Conservation (phyloP, 2,797 vertebrate species). For the Oreonectes daqikongensis region DNA sequence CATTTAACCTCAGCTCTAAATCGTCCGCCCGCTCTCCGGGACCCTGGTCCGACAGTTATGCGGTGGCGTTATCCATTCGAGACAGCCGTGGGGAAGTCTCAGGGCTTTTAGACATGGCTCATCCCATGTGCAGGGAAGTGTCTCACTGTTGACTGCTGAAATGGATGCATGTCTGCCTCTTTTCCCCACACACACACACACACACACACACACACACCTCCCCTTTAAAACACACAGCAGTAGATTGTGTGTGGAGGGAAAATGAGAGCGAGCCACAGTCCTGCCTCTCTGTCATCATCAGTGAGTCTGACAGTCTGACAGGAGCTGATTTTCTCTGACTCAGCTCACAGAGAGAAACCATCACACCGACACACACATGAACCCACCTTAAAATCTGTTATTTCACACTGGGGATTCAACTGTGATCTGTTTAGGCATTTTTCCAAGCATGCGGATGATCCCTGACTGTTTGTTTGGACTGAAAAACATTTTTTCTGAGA, state of each 20-base stretch:
- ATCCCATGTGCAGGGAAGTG: constrained; percentile 65
- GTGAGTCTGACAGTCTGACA: constrained; percentile 69
- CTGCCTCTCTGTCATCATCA: constrained; percentile 69
- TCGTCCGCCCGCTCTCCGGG: constrained; percentile 62
- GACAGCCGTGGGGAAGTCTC: constrained; percentile 59
- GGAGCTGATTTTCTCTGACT: constrained; percentile 66
- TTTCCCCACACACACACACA: not conserved
- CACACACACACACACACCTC: not conserved
- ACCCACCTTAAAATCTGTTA: constrained; percentile 56
- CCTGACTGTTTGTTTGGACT: not conserved
- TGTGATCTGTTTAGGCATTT: constrained; percentile 27
- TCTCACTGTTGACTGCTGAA: constrained; percentile 60
- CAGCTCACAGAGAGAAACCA: constrained; percentile 54
- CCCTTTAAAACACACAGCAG: constrained; percentile 49
- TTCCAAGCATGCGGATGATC: constrained; percentile 16
- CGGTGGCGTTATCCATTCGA: constrained; percentile 59
- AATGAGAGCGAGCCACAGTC: constrained; percentile 61
- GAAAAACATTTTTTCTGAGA: not conserved
- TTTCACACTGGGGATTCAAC: constrained; percentile 46
- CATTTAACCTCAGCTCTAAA: constrained; percentile 57
- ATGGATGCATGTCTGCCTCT: constrained; percentile 47
- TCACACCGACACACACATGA: constrained; percentile 34
- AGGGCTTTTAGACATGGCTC: constrained; percentile 63
- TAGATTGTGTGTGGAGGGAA: constrained; percentile 52
- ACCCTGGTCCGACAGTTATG: constrained; percentile 68